Conservation (phyloP, 2,888 invertebrate species). For the Agrotis clavis region DNA sequence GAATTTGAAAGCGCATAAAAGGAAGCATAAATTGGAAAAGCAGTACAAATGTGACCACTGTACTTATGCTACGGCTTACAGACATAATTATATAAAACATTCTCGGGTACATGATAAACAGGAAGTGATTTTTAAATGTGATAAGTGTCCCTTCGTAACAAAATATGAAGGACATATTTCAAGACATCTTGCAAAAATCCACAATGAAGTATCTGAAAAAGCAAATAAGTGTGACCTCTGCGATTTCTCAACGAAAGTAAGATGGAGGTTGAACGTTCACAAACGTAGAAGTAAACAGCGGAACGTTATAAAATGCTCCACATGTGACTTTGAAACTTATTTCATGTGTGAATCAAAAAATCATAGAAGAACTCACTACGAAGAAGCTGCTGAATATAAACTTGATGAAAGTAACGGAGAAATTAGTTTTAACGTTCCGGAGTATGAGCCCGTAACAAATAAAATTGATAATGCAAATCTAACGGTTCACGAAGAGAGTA, state of each 20-base stretch:
- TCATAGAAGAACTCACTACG: conserved; percentile 71
- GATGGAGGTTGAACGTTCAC: conserved; percentile 80
- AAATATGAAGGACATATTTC: conserved; percentile 80
- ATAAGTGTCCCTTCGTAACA: conserved; percentile 79
- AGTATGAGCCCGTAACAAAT: not conserved
- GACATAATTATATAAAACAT: conserved; percentile 73
- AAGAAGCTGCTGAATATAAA: conserved; percentile 46
- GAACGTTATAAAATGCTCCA: conserved; percentile 69
- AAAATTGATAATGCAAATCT: conserved; percentile 28
- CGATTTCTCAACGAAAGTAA: conserved; percentile 77
- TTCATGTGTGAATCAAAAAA: conserved; percentile 79
- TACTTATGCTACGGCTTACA: conserved; percentile 69
- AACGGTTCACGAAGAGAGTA: conserved; percentile 56
- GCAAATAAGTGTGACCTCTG: conserved; percentile 78
- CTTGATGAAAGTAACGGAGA: conserved; percentile 12
- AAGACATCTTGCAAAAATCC: conserved; percentile 80
- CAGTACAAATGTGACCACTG: conserved; percentile 71
- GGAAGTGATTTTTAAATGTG: conserved; percentile 71
- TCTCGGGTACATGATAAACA: conserved; percentile 67
- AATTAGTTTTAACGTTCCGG: not conserved
- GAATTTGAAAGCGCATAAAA: conserved; percentile 72
- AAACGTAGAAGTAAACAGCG: conserved; percentile 75
- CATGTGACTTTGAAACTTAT: conserved; percentile 75
- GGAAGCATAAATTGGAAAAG: conserved; percentile 74
- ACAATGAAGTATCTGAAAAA: conserved; percentile 76